A percentile compares a stretch with the other conserved stretches of the same genome.
phyloP scores from a whole-genome alignment of 2,113 vertebrate species.

The Lota lota region DNA sequence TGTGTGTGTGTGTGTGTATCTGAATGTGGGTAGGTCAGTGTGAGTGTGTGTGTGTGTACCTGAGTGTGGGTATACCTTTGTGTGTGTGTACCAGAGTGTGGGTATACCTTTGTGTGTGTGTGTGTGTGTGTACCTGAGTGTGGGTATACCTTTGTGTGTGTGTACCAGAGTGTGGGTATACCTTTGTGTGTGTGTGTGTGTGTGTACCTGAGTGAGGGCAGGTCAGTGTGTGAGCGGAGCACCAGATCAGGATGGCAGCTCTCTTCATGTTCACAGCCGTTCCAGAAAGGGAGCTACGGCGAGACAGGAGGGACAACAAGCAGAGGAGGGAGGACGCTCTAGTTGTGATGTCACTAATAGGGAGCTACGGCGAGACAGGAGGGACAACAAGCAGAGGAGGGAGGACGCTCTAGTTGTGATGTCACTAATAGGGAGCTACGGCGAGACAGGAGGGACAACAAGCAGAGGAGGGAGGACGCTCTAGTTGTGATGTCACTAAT shows the following conservation, averaged over 20 bases:
- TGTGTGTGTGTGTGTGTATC: too few species aligned
- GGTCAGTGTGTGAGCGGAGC: constrained; percentile 79
- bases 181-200: constrained; percentile 3
- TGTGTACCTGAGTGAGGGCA: constrained; percentile 77
- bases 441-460: neutral
- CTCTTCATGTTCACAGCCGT: constrained; percentile 89
- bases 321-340: neutral
- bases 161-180: neutral
- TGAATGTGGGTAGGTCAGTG: neutral
- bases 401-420: neutral
- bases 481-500: too few species aligned
- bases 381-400: too few species aligned
- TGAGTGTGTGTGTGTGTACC: neutral
- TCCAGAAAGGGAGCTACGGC: constrained; percentile 91
- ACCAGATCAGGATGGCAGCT: constrained; percentile 85
- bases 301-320: neutral
- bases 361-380: too few species aligned
- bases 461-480: neutral
- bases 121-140: too few species aligned
- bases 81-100: neutral
- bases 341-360: too few species aligned
- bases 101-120: too few species aligned
- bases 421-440: too few species aligned
- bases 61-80: too few species aligned
- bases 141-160: too few species aligned